Conservation (phyloP, 2,113 vertebrate genomes). For the Peucedramus taeniatus region DNA sequence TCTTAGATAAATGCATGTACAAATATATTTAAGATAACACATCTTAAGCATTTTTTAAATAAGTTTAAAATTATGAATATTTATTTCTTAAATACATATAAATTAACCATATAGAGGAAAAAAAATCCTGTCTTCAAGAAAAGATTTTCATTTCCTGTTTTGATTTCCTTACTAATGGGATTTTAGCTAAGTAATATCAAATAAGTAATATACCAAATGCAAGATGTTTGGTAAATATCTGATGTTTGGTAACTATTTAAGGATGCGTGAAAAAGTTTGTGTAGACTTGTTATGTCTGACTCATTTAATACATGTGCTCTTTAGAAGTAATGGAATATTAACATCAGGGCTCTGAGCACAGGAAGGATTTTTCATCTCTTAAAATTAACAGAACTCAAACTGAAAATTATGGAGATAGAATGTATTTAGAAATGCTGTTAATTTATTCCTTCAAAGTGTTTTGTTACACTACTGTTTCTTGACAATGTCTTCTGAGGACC, state of each 20-base stretch:
- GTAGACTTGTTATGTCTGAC: neutral
- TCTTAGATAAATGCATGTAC: neutral
- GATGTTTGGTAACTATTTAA: neutral
- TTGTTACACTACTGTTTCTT: neutral
- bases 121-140: neutral
- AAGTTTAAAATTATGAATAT: neutral
- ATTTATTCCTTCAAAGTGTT: neutral
- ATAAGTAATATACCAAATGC: neutral
- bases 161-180: neutral
- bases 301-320: neutral
- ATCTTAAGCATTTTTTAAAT: neutral
- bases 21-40: neutral
- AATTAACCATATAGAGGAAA: neutral
- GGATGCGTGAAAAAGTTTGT: neutral
- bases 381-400: neutral
- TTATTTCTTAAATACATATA: neutral
- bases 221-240: neutral
- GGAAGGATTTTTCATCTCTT: neutral
- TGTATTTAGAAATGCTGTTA: neutral
- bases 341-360: fast-evolving
- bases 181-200: neutral
- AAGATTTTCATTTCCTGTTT: neutral
- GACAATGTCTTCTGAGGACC: neutral
- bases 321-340: neutral
- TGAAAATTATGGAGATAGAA: neutral